Conservation (phyloP, 2,113 vertebrate genomes). For the Salvelinus alpinus region DNA sequence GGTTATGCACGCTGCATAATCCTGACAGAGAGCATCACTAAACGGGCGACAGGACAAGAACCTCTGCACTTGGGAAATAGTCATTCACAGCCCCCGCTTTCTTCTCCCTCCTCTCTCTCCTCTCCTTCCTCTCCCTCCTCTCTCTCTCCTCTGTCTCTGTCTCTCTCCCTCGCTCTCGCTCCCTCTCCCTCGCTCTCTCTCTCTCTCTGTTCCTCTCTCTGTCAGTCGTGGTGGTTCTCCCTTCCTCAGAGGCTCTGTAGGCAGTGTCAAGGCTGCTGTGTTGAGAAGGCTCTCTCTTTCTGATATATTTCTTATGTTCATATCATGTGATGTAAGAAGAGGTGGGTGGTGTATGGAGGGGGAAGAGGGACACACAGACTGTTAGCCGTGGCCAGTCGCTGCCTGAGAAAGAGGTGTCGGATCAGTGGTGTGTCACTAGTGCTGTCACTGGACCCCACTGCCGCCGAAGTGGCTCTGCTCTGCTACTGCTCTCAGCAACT, state of each 20-base stretch:
- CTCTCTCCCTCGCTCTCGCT: neutral
- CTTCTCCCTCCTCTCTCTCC: neutral
- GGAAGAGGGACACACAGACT: constrained; percentile 16
- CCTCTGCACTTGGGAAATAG: constrained; percentile 59
- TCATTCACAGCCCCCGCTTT: constrained; percentile 44
- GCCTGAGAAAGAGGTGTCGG: constrained; percentile 35
- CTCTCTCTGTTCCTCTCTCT: constrained; percentile 14
- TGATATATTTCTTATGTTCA: constrained; percentile 73
- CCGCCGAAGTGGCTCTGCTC: constrained; percentile 45
- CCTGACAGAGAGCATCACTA: constrained; percentile 35
- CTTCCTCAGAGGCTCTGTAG: constrained; percentile 60
- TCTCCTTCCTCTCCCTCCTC: no score
- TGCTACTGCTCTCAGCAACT: constrained; percentile 53
- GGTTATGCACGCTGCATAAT: constrained; percentile 11
- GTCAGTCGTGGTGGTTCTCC: constrained; percentile 11
- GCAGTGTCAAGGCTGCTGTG: constrained; percentile 73
- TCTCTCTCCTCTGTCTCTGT: neutral
- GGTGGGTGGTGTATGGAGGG: constrained; percentile 30
- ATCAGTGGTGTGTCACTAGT: constrained; percentile 59
- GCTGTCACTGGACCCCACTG: constrained; percentile 56
- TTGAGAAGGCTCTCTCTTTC: constrained; percentile 63
- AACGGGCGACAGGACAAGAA: constrained; percentile 38
- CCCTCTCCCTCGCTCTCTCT: constrained; percentile 23
- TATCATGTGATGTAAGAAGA: constrained; percentile 58
- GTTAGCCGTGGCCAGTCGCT: constrained; percentile 35